Base-by-base conservation (phyloP, 2,113 vertebrate genomes). In the Passer domesticus region DNA sequence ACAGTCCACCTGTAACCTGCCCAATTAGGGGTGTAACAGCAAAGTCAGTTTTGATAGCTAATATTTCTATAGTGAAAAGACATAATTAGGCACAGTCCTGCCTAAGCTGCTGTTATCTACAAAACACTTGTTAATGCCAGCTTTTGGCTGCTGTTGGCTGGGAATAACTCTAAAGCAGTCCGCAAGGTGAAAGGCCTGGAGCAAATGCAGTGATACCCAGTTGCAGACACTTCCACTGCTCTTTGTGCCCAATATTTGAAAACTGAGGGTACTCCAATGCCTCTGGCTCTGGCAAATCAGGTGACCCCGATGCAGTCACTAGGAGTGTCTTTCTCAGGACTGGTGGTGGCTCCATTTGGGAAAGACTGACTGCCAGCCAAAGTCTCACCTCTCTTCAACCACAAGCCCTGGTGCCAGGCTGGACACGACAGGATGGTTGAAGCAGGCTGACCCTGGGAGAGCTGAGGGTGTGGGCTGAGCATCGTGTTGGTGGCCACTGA, bases 341-440 rank as follows among this genome's bases (percentile, higher is more conserved):
- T 5, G 8, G 9, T 1, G 11, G 41, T 35, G 73, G 33, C 50
- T 79, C 4, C 8, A 30, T 72, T 67, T 24, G 8, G 89, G 33
- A 39, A 75, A 74, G n/a, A 37, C 9, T 3, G 2, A 14, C 37
- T 70, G 55, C 15, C 69, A 83, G 39, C 11, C 3, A 3, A 72
- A 63, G 27, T 30, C 58, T 55, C 70, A 59, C 13, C 43, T 78
- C 44, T 46, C 31, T 87, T 31, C 64, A 52, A 18, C 5, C 21
- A n/a, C 37, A 47, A 33, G 31, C 13, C 20, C 25, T 5, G 1
- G 13, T 15, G 21, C 56, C 20, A 5, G 3, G 13, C 39, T 74
- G 22, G 33, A 12, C 4, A 2, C 0, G 0, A 12, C 8, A 20
- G 55, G 28, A 46, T 22, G 33, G 30, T 1, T 41, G 33, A 16